A percentile compares a stretch with the other conserved stretches of the same genome.
phyloP scores from a whole-genome alignment of 2,797 vertebrate genomes.

The Zonotrichia albicollis region DNA sequence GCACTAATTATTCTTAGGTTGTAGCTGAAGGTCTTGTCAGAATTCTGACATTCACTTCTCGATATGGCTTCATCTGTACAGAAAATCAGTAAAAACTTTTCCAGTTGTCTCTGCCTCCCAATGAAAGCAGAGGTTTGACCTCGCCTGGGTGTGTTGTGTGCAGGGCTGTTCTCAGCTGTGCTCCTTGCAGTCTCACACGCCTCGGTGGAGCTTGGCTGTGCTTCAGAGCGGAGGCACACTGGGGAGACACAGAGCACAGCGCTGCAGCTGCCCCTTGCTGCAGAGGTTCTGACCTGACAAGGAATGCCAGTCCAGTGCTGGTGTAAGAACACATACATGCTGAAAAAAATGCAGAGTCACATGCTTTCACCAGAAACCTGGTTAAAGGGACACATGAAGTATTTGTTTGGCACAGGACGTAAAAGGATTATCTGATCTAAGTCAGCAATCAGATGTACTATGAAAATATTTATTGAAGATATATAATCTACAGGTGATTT shows the following conservation, averaged over 20 bases:
- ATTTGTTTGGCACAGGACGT: not conserved
- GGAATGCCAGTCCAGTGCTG: too few species aligned
- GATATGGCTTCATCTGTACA: not conserved
- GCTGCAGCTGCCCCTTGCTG: not conserved
- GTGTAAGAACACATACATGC: not conserved
- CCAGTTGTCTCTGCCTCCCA: not conserved
- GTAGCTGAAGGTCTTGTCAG: not conserved
- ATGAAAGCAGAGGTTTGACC: not conserved
- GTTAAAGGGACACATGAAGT: not conserved
- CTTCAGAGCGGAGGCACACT: not conserved
- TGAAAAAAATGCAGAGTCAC: not conserved
- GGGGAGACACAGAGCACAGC: not conserved
- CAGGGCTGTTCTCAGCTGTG: not conserved
- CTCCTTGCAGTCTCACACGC: fast-evolving
- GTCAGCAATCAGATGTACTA: not conserved
- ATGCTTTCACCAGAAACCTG: not conserved
- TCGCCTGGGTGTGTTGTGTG: not conserved
- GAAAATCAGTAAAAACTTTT: not conserved
- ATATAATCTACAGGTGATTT: not conserved
- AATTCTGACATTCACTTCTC: not conserved
- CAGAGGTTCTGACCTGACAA: not conserved
- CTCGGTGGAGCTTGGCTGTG: fast-evolving
- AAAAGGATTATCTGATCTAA: not conserved
- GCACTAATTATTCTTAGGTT: not conserved
- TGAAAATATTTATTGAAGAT: not conserved